Evolutionary conservation across 2,888 invertebrate genomes (phyloP).

Genomic region (Buathra laborator): DNA sequence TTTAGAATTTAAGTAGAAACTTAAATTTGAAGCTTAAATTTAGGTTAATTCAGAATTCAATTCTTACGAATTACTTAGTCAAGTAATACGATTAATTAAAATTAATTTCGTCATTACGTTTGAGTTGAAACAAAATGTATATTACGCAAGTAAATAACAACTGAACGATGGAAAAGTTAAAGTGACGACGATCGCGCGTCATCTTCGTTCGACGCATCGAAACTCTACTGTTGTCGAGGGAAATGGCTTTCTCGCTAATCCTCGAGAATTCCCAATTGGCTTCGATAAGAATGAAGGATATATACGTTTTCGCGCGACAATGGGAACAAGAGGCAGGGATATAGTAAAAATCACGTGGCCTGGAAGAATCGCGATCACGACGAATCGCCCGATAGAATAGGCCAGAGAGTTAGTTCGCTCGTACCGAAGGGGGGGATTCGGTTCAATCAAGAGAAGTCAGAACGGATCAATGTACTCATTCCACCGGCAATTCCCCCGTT

Average conservation of each 20-base stretch:
- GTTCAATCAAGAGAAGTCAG: conserved; percentile 31
- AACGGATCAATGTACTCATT: conserved; percentile 21
- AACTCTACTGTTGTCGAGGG: neutral
- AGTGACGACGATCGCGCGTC: neutral
- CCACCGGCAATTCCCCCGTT: conserved; percentile 25
- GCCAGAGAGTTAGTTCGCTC: neutral
- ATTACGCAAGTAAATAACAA: no score
- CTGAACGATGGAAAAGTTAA: no score
- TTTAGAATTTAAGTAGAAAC: no score
- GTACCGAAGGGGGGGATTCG: conserved; percentile 2
- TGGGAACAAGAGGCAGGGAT: neutral
- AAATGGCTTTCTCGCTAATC: conserved; percentile 5
- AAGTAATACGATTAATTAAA: no score
- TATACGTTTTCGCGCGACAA: neutral
- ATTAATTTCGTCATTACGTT: no score
- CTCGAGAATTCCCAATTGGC: conserved; percentile 1
- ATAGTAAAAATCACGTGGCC: conserved; percentile 7
- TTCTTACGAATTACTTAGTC: no score
- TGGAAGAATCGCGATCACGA: conserved; percentile 15
- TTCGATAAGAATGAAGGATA: neutral
- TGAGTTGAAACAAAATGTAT: no score
- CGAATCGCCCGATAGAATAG: neutral
- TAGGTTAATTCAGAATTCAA: no score
- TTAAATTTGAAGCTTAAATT: no score
- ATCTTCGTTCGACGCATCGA: neutral